A percentile compares a stretch with the other conserved stretches of the same genome.
Conservation (phyloP, 2,113 vertebrate species). For the Diadophis punctatus region DNA sequence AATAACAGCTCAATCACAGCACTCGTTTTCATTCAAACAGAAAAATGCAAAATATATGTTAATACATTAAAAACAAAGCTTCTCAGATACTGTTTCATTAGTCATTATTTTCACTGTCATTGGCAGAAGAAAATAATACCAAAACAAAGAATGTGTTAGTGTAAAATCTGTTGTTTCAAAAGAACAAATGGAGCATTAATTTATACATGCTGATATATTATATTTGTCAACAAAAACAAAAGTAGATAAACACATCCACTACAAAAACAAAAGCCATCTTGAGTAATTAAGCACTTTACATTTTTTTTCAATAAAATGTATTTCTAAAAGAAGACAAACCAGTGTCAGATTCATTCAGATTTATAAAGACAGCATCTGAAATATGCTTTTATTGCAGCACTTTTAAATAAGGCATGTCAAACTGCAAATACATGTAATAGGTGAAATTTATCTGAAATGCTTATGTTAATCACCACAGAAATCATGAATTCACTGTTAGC, state of each 20-base stretch:
- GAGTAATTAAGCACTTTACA: conserved; percentile 36
- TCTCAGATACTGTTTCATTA: conserved; percentile 6
- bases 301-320: conserved; percentile 12
- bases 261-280: conserved; percentile 45
- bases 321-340: conserved; percentile 6
- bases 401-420: conserved; percentile 6
- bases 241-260: conserved; percentile 25
- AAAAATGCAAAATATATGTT: background rate
- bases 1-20: background rate
- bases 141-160: conserved; percentile 45
- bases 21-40: background rate
- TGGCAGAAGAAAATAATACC: conserved; percentile 20
- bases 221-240: conserved; percentile 53
- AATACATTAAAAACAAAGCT: background rate
- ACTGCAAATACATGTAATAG: conserved; percentile 29
- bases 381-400: background rate
- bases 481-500: conserved; percentile 35
- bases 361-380: conserved; percentile 1
- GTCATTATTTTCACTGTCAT: conserved; percentile 40
- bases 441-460: conserved; percentile 34
- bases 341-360: background rate
- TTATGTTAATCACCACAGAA: conserved; percentile 42
- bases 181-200: conserved; percentile 39
- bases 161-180: conserved; percentile 37
- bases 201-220: conserved; percentile 40